A percentile compares a stretch with the other conserved stretches of the same genome.
phyloP scores from a whole-genome alignment of 2,113 vertebrate species.

The Mus pahari region DNA sequence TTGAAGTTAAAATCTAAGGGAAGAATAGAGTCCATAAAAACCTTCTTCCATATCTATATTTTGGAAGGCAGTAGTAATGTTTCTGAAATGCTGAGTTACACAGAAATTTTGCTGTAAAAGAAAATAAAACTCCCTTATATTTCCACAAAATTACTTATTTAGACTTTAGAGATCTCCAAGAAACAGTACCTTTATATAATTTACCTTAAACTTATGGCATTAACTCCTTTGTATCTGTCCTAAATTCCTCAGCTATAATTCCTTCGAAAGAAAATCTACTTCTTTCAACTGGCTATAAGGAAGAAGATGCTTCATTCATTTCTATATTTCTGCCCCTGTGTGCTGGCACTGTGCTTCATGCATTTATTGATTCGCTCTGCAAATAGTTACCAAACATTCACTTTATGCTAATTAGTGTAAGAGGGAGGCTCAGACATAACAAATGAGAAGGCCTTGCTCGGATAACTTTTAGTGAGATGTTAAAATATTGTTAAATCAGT shows the following conservation, averaged over 20 bases:
- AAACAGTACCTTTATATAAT: not conserved
- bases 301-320: constrained; percentile 13
- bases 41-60: not conserved
- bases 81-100: constrained; percentile 37
- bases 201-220: constrained; percentile 26
- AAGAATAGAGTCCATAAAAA: not conserved
- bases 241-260: not conserved
- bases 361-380: not conserved
- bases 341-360: not conserved
- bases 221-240: constrained; percentile 26
- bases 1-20: constrained; percentile 7
- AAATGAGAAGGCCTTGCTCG: not conserved
- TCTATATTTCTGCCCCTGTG: constrained; percentile 9
- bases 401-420: not conserved
- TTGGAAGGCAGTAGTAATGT: not conserved
- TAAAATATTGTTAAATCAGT: not conserved
- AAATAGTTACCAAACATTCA: constrained; percentile 45
- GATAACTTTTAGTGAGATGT: not conserved
- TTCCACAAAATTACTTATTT: constrained; percentile 16
- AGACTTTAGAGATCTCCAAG: constrained; percentile 40
- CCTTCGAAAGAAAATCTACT: not conserved
- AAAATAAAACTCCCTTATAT: constrained; percentile 30
- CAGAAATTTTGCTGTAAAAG: constrained; percentile 1
- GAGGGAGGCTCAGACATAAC: not conserved
- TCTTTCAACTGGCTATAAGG: not conserved